These are phyloP conservation scores for Chloromyia formosa DNA, from an alignment of 2,888 invertebrate genomes.

Conservation along the genomic window DNA sequence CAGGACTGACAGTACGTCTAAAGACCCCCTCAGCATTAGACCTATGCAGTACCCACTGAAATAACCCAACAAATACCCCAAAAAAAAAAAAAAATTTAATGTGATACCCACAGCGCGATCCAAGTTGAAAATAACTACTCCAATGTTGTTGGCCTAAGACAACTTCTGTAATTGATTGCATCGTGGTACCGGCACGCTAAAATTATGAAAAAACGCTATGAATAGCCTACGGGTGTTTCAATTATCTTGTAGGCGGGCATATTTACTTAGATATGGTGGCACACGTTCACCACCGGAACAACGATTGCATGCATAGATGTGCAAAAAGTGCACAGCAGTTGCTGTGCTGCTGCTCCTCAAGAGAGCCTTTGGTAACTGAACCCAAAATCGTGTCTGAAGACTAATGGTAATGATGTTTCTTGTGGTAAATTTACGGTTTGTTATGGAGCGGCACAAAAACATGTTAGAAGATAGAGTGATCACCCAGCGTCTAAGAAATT, in stretches of 20 bases:
- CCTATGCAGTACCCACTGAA: too few relatives aligned
- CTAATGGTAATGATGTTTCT: background rate
- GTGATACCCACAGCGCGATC: background rate
- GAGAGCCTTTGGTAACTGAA: background rate
- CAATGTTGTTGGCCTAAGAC: background rate
- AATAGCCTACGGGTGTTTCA: background rate
- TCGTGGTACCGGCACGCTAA: background rate
- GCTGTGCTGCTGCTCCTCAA: background rate
- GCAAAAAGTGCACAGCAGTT: background rate
- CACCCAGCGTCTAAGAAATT: background rate
- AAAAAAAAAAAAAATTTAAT: too few relatives aligned
- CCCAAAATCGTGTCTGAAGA: background rate
- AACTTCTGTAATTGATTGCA: conserved; percentile 7
- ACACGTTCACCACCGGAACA: background rate
- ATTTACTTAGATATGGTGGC: conserved; percentile 11
- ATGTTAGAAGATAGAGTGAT: conserved; percentile 2
- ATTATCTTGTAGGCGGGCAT: background rate
- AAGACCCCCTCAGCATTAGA: too few relatives aligned
- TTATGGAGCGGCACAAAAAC: background rate
- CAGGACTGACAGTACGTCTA: too few relatives aligned
- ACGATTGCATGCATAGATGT: background rate
- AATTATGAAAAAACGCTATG: background rate
- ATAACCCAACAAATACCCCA: too few relatives aligned
- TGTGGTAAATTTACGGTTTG: background rate
- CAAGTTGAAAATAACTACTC: background rate